These are phyloP conservation scores for Philereme vetulata DNA, from an alignment of 2,888 invertebrate species.

Conservation along the genomic window DNA sequence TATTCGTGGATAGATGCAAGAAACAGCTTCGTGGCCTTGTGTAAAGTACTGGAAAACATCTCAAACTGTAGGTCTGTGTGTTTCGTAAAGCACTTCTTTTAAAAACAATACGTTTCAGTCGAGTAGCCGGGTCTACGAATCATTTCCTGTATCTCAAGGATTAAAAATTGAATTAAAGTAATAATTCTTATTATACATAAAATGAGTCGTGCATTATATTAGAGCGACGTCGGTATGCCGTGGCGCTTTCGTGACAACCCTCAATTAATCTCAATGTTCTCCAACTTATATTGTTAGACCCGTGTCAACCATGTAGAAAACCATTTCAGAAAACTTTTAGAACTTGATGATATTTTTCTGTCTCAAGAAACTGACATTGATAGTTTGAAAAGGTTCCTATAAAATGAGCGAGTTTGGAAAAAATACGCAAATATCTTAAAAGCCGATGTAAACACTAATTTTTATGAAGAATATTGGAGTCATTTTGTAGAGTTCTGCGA, in stretches of 20 bases:
- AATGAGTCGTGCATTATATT: conserved; percentile 45
- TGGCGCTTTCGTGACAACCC: conserved; percentile 48
- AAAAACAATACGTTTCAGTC: conserved; percentile 3
- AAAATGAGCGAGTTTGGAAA: background rate
- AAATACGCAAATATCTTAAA: background rate
- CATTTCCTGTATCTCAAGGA: conserved; percentile 51
- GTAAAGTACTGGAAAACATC: conserved; percentile 12
- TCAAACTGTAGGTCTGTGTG: conserved; percentile 1
- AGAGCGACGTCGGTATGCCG: conserved; percentile 37
- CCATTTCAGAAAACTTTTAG: conserved; percentile 29
- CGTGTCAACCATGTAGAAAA: conserved; percentile 45
- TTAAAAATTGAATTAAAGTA: conserved; percentile 32
- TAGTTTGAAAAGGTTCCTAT: conserved; percentile 10
- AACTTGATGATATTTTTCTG: conserved; percentile 20
- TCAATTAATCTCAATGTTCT: conserved; percentile 55
- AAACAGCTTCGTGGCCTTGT: conserved; percentile 35
- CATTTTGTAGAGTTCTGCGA: background rate
- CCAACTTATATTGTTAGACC: conserved; percentile 45
- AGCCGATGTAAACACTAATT: background rate
- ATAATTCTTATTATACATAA: conserved; percentile 33
- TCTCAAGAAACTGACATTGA: conserved; percentile 7
- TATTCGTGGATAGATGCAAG: conserved; percentile 26
- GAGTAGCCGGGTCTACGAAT: conserved; percentile 11
- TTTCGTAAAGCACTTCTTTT: conserved; percentile 6
- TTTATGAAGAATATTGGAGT: background rate